phyloP scores from a whole-genome alignment of 2,113 vertebrate genomes.

The Nothocercus julius region DNA sequence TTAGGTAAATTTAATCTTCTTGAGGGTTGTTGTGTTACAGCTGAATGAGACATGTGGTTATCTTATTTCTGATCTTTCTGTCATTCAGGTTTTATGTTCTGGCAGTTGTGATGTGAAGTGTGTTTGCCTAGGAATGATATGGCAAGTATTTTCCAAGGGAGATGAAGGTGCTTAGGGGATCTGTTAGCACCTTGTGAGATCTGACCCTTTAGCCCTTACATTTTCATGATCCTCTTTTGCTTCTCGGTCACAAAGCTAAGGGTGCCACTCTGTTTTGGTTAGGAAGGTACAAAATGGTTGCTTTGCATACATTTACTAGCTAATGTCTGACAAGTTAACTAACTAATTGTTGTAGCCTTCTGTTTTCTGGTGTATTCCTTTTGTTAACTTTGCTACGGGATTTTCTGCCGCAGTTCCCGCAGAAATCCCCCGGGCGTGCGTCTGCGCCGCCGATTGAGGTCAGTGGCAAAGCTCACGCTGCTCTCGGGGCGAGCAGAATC shows the following conservation, averaged over 20 bases:
- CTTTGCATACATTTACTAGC: not conserved
- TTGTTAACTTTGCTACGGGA: not conserved
- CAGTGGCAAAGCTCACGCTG: not conserved
- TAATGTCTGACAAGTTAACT: not conserved
- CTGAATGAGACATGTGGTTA: constrained; percentile 69
- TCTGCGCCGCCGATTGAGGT: not conserved
- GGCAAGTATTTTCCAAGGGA: constrained; percentile 1
- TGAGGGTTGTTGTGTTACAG: constrained; percentile 58
- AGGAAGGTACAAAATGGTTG: not conserved
- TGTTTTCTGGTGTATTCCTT: not conserved
- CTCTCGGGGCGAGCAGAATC: not conserved
- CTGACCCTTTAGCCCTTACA: not conserved
- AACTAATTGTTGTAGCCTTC: accelerated
- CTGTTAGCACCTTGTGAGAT: not conserved
- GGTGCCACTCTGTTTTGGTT: not conserved
- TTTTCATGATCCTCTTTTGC: not conserved
- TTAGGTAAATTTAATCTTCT: constrained; percentile 78
- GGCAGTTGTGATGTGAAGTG: constrained; percentile 59
- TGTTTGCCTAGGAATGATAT: constrained; percentile 1
- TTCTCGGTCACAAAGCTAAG: not conserved
- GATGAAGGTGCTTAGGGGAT: not conserved
- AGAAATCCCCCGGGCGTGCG: not conserved
- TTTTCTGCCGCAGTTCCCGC: not conserved
- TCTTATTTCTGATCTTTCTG: constrained; percentile 72
- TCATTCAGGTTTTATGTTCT: constrained; percentile 64